phyloP scores from a whole-genome alignment of 2,113 vertebrate genomes.

The Dendrocopos noguchii region DNA sequence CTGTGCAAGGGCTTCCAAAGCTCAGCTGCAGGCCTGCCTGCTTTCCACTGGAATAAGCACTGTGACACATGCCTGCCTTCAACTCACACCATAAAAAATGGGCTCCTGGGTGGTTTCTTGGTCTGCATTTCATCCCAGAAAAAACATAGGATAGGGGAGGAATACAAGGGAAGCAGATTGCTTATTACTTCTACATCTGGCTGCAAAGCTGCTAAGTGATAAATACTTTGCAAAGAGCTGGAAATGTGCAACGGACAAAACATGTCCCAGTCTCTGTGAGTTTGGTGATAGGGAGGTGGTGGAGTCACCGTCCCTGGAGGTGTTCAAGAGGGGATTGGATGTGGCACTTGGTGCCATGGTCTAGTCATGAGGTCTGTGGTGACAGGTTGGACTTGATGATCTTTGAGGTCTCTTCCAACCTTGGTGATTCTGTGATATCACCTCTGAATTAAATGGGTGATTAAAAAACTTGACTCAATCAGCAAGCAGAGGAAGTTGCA shows the following conservation, averaged over 20 bases:
- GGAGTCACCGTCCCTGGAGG: too few species aligned
- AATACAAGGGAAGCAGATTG: background rate
- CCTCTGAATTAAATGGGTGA: background rate
- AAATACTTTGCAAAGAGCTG: background rate
- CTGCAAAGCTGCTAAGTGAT: background rate
- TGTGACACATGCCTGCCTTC: rapidly evolving
- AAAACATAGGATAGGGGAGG: background rate
- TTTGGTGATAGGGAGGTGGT: background rate
- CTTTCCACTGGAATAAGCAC: background rate
- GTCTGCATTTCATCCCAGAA: background rate
- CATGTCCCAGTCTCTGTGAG: background rate
- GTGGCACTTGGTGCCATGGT: too few species aligned
- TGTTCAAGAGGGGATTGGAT: too few species aligned
- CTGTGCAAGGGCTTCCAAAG: background rate
- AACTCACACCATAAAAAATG: background rate
- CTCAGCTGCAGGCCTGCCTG: background rate
- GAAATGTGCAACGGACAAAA: background rate
- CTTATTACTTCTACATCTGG: background rate
- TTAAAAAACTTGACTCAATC: background rate
- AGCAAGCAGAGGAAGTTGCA: background rate
- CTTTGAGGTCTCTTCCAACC: too few species aligned
- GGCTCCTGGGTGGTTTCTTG: background rate
- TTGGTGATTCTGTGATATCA: background rate
- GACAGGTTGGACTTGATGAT: too few species aligned
- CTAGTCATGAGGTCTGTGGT: too few species aligned